Evolutionary conservation across 2,888 invertebrate genomes (phyloP).

Genomic region (Ernsta delagoae): DNA sequence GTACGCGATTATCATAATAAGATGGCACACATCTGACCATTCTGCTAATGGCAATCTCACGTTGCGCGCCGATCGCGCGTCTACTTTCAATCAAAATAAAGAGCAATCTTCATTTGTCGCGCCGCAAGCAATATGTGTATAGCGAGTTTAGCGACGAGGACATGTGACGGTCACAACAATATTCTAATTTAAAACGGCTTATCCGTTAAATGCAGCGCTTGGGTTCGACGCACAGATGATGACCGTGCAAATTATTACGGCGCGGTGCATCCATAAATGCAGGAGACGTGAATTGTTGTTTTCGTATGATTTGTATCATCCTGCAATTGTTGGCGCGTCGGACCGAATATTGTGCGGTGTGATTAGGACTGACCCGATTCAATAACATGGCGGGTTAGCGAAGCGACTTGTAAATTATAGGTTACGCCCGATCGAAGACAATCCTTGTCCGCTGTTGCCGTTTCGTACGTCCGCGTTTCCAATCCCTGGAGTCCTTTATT

Average conservation of each 20-base stretch:
- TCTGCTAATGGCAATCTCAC: slow-evolving; percentile 22
- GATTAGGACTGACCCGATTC: slow-evolving; percentile 35
- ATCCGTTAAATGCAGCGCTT: slow-evolving; percentile 58
- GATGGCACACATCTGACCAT: slow-evolving; percentile 13
- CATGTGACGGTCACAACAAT: slow-evolving; percentile 63
- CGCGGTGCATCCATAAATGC: slow-evolving; percentile 36
- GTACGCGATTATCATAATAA: slow-evolving; percentile 41
- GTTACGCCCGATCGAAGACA: slow-evolving; percentile 33
- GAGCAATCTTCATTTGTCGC: slow-evolving; percentile 54
- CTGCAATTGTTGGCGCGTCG: slow-evolving; percentile 43
- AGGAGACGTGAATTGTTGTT: slow-evolving; percentile 49
- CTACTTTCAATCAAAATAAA: slow-evolving; percentile 46
- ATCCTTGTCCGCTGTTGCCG: slow-evolving; percentile 50
- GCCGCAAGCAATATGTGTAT: slow-evolving; percentile 53
- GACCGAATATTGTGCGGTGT: slow-evolving; percentile 41
- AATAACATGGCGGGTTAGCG: slow-evolving; percentile 23
- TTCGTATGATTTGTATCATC: slow-evolving; percentile 55
- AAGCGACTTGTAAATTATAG: slow-evolving; percentile 34
- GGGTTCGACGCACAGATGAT: slow-evolving; percentile 70
- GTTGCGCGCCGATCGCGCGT: slow-evolving; percentile 31
- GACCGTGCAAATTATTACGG: slow-evolving; percentile 61
- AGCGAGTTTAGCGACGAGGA: slow-evolving; percentile 48
- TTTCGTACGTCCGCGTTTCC: slow-evolving; percentile 53
- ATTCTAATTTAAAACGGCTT: slow-evolving; percentile 73
- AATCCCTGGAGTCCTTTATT: slow-evolving; percentile 60